Percentiles rank a stretch among this genome's conserved stretches.
Evolutionary conservation across 2,888 invertebrate species (phyloP).

Genomic region (Euproctis similis): DNA sequence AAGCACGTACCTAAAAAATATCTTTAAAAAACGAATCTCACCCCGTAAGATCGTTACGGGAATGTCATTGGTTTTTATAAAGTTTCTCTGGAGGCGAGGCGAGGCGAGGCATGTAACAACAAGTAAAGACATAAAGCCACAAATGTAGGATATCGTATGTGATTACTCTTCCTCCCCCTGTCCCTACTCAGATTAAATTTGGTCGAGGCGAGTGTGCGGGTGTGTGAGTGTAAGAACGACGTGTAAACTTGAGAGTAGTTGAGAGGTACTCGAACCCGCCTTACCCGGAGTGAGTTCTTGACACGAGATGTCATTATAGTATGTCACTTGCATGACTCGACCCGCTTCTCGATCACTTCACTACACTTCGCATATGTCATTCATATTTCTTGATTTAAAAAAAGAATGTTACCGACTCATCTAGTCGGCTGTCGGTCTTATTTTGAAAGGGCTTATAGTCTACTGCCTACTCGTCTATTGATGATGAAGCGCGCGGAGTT

Average conservation of each 20-base stretch:
- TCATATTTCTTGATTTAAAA: constrained; percentile 4
- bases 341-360: constrained; percentile 15
- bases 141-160: constrained; percentile 35
- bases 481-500: no score
- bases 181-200: constrained; percentile 43
- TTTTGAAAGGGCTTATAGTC: no score
- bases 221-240: constrained; percentile 20
- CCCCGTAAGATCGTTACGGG: neutral
- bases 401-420: neutral
- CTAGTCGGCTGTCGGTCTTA: neutral
- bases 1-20: neutral
- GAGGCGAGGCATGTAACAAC: neutral
- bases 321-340: constrained; percentile 24
- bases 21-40: neutral
- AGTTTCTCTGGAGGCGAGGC: neutral
- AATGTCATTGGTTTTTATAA: neutral
- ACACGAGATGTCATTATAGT: constrained; percentile 30
- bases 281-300: constrained; percentile 22
- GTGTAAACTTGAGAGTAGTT: constrained; percentile 49
- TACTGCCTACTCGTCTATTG: no score
- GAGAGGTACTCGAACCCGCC: constrained; percentile 31
- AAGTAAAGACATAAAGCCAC: constrained; percentile 17
- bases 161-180: constrained; percentile 35
- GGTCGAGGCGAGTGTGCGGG: constrained; percentile 20
- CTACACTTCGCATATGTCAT: constrained; percentile 23